phyloP scores from a whole-genome alignment of 35 echinoderm and acorn worm species.

The Amphiura filiformis region DNA sequence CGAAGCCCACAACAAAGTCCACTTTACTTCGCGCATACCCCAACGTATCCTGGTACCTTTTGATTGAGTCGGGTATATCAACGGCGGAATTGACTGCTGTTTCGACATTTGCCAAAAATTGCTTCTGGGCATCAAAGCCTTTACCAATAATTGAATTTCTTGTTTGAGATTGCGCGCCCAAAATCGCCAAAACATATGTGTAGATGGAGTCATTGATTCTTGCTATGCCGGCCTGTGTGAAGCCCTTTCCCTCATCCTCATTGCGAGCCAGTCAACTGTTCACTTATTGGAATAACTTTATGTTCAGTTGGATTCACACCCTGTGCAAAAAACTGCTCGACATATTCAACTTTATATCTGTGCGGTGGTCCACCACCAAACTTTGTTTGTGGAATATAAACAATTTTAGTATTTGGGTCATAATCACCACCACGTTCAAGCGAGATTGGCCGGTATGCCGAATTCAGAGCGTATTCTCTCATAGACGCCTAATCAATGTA shows the following conservation, averaged over 20 bases:
- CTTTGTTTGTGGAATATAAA: neutral
- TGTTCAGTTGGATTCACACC: neutral
- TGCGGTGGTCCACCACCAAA: neutral
- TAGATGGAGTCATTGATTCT: neutral
- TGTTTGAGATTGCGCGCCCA: neutral
- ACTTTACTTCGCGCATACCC: too few relatives aligned
- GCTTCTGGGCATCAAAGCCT: neutral
- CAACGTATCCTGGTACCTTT: too few relatives aligned
- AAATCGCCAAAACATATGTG: neutral
- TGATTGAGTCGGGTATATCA: too few relatives aligned
- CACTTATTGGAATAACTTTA: too few relatives aligned
- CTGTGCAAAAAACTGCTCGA: neutral
- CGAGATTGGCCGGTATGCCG: neutral
- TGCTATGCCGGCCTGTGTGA: neutral
- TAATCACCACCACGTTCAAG: neutral
- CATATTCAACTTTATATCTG: neutral
- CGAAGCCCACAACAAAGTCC: too few relatives aligned
- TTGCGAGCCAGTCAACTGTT: neutral
- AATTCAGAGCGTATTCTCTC: neutral
- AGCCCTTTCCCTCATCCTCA: neutral
- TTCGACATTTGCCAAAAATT: neutral
- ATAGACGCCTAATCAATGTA: neutral
- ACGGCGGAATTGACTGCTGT: too few relatives aligned
- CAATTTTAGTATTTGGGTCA: neutral
- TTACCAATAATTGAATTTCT: neutral